Evolutionary conservation across 2,113 vertebrate species (phyloP).

Genomic region (Morone saxatilis): DNA sequence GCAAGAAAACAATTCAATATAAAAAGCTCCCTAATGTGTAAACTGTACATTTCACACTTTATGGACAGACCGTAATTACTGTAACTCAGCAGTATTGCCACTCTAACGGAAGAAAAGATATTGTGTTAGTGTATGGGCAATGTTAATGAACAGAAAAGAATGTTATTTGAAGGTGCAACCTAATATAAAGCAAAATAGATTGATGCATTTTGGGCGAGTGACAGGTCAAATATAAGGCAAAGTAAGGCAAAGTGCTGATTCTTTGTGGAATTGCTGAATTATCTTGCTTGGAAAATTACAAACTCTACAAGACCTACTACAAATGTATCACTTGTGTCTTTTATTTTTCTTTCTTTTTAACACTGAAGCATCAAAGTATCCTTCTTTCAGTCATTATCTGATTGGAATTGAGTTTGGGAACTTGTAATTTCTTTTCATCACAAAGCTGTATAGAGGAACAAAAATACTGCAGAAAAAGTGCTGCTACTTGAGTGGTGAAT

Average conservation of each 20-base stretch:
- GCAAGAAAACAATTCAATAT: not conserved
- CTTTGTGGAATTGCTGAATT: not conserved
- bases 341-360: not conserved
- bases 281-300: not conserved
- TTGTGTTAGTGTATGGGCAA: not conserved
- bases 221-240: not conserved
- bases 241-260: not conserved
- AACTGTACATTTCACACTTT: not conserved
- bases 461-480: not conserved
- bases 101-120: not conserved
- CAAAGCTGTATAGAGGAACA: not conserved
- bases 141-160: not conserved
- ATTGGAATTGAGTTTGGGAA: not conserved
- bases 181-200: not conserved
- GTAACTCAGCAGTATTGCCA: conserved; percentile 1
- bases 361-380: too few species aligned
- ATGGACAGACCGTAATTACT: not conserved
- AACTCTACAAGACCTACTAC: not conserved
- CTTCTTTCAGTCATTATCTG: not conserved
- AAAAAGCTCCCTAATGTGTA: not conserved
- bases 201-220: not conserved
- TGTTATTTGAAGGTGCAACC: conserved; percentile 9
- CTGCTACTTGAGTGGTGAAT: not conserved
- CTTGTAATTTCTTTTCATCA: not conserved
- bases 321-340: not conserved